These are phyloP conservation scores for Protophormia terraenovae DNA, from an alignment of 2,888 invertebrate species.

Conservation along the genomic window DNA sequence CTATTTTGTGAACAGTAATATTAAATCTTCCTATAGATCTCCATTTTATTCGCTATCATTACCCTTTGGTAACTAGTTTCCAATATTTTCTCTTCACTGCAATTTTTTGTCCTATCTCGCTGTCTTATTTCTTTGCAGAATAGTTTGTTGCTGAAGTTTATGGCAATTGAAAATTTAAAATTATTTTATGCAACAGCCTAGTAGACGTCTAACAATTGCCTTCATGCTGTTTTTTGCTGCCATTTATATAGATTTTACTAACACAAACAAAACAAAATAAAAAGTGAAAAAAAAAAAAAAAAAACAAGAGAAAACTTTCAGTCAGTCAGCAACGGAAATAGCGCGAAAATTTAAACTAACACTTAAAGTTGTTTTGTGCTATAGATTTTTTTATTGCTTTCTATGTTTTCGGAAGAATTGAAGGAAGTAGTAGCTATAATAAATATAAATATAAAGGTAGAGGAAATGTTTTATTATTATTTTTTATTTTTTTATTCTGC, in stretches of 20 bases:
- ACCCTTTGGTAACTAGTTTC: background rate
- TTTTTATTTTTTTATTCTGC: too few relatives aligned
- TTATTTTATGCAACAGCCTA: slow-evolving; percentile 45
- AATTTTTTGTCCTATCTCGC: background rate
- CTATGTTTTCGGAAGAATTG: slow-evolving; percentile 3
- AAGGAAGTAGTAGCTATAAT: background rate
- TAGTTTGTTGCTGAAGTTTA: slow-evolving; percentile 8
- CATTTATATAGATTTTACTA: background rate
- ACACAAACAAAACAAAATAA: background rate
- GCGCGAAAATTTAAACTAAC: slow-evolving; percentile 54
- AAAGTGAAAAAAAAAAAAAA: background rate
- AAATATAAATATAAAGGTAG: background rate
- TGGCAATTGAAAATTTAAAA: slow-evolving; percentile 17
- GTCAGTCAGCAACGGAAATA: slow-evolving; percentile 49
- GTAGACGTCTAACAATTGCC: background rate
- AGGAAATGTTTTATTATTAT: background rate
- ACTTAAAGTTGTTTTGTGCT: slow-evolving; percentile 27
- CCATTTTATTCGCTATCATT: background rate
- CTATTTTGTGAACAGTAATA: too few relatives aligned
- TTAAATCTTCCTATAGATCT: background rate
- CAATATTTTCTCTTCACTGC: background rate
- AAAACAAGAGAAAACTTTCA: slow-evolving; percentile 12
- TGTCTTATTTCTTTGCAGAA: background rate
- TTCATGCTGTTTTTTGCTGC: slow-evolving; percentile 17
- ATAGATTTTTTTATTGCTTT: background rate